Base-by-base conservation (phyloP, 2,113 vertebrate species). In the Hemibagrus wyckioides region DNA sequence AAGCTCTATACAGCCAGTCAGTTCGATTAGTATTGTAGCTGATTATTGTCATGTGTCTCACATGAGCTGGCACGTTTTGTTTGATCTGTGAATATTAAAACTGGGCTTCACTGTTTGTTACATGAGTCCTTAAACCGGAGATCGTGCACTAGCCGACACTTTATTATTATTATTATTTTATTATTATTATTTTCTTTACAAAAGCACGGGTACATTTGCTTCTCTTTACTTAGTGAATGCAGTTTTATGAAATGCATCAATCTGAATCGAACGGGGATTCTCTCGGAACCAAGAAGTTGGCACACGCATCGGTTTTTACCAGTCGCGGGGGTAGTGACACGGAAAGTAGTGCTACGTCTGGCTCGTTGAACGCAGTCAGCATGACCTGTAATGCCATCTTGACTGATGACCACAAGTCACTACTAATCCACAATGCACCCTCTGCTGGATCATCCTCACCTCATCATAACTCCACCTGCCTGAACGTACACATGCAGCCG, bases 211-310 rank as follows among this genome's bases (percentile, higher is more conserved):
- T 71, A n/a, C 48, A 30, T 63, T 73, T 39, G 73, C 84, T 41
- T 73, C 25, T 52, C 36, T 7, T 7, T 36, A 33, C 21, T 48
- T 30, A 30, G 50, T 57, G 36, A 63, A 75, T 13, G 28, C 19
- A 67, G 92, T 85, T 90, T 89, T 87, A 92, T 89, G 92, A 94
- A 93, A 99, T 99, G 97, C 96, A 98, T 93, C 97, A 99, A 92
- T 96, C 97, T 92, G 96, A 97, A 89, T 96, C 96, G 91, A 93
- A 96, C 21, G 97, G 96, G 92, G 97, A 98, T 87, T 91, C 90
- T 3, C 91, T 96, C 21, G 95, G 95, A 85, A 93, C 93, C 92
- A 96, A 96, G 94, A 98, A 98, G 95, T 95, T 97, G 93, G 95
- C 96, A 95, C 96, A 96, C 93, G 94, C 96, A 91, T 94, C 94